Conservation (phyloP, 2,113 vertebrate species). For the Ceyx margarethae region DNA sequence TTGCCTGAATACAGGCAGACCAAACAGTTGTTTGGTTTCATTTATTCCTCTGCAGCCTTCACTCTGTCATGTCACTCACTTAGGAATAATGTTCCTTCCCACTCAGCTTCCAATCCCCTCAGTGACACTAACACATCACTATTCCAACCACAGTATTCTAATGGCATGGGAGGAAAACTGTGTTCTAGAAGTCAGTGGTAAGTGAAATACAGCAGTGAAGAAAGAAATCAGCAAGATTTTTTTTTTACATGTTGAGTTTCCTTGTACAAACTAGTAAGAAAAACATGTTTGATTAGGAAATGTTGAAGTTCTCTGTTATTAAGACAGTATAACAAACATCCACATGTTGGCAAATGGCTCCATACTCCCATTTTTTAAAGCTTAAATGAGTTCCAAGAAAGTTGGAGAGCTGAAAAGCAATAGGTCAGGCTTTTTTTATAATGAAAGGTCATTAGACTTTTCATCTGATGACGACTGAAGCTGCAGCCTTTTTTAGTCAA, state of each 20-base stretch:
- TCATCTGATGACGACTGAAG: background rate
- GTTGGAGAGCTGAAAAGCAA: background rate
- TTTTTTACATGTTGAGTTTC: background rate
- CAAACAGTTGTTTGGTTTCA: background rate
- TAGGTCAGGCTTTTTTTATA: background rate
- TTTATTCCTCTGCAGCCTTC: background rate
- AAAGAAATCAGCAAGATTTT: background rate
- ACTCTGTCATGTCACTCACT: background rate
- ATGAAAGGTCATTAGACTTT: background rate
- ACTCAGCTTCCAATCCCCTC: background rate
- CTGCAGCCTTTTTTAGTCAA: background rate
- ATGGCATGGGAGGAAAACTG: background rate
- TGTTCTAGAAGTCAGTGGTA: background rate
- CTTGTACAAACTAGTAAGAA: background rate
- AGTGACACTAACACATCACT: background rate
- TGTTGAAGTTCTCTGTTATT: background rate
- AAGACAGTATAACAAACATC: background rate
- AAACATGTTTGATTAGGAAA: background rate
- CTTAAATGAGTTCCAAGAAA: background rate
- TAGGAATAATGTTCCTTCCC: background rate
- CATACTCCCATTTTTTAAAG: background rate
- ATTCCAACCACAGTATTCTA: background rate
- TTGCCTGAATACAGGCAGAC: background rate
- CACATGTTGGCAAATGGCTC: background rate
- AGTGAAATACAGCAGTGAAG: background rate